Conservation (phyloP, 2,888 invertebrate species). For the Gandaritis pyraliata region DNA sequence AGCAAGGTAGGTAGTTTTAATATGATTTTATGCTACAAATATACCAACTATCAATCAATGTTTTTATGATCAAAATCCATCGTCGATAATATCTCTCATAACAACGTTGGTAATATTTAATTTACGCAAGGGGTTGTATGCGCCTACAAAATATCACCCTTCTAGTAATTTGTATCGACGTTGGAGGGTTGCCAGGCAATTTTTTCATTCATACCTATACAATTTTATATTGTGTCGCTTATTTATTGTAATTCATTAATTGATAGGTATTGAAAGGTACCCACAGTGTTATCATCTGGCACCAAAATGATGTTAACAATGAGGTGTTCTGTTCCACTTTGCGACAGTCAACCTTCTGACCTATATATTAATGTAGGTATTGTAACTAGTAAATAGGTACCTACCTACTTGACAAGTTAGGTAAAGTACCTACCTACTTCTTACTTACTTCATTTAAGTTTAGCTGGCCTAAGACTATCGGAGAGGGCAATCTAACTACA, state of each 20-base stretch:
- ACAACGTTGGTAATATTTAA: slow-evolving; percentile 45
- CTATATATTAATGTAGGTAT: too few relatives aligned
- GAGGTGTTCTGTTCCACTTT: slow-evolving; percentile 24
- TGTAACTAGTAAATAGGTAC: slow-evolving; percentile 8
- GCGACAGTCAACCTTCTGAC: slow-evolving; percentile 27
- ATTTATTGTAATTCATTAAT: neutral
- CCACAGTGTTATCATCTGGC: slow-evolving; percentile 29
- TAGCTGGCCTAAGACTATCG: too few relatives aligned
- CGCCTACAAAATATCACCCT: slow-evolving; percentile 54
- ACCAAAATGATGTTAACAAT: slow-evolving; percentile 9
- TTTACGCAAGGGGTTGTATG: slow-evolving; percentile 51
- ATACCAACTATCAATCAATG: neutral
- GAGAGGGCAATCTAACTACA: too few relatives aligned
- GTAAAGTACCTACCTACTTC: neutral
- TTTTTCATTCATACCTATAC: neutral
- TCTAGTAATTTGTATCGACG: slow-evolving; percentile 61
- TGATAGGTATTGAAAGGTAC: neutral
- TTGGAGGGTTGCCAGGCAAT: slow-evolving; percentile 56
- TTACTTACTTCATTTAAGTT: too few relatives aligned
- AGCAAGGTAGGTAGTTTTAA: slow-evolving; percentile 83
- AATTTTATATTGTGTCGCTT: neutral
- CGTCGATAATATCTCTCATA: slow-evolving; percentile 34
- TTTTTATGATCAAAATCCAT: neutral
- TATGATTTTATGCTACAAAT: neutral
- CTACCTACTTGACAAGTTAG: slow-evolving; percentile 8